A percentile compares a stretch with the other conserved stretches of the same genome.
Evolutionary conservation across 2,113 vertebrate species (phyloP).

Genomic region (Malurus melanocephalus): DNA sequence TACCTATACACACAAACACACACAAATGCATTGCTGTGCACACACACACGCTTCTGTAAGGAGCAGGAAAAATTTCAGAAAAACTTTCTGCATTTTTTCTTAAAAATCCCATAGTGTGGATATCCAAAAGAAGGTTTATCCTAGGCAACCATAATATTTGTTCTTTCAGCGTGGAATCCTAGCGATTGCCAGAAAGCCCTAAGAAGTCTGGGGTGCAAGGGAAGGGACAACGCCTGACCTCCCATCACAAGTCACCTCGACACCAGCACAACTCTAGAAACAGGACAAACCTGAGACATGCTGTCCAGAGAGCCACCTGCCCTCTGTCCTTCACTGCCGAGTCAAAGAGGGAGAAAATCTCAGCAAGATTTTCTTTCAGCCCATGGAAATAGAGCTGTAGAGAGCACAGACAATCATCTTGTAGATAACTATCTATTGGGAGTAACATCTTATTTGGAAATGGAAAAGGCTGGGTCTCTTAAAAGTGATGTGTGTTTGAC

Average conservation of each 20-base stretch:
- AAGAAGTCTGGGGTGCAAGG: not conserved
- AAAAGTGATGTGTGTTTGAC: not conserved
- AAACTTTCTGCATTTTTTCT: not conserved
- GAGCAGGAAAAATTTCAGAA: not conserved
- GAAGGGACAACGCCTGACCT: not conserved
- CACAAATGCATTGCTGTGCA: rapidly evolving
- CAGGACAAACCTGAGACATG: not conserved
- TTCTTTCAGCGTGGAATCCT: not conserved
- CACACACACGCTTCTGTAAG: not conserved
- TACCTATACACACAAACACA: not conserved
- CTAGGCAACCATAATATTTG: not conserved
- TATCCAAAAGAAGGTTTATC: not conserved
- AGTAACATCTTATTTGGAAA: not conserved
- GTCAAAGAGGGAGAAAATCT: not conserved
- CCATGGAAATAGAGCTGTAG: not conserved
- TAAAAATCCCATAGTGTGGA: not conserved
- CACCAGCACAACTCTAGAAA: not conserved
- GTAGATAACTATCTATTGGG: not conserved
- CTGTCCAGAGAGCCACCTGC: rapidly evolving
- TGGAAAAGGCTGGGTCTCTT: not conserved
- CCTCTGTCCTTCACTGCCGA: not conserved
- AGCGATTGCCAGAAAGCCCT: not conserved
- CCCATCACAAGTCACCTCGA: not conserved
- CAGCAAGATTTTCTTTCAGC: not conserved
- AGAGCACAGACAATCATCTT: rapidly evolving